Conservation (phyloP, 2,113 vertebrate species). For the Pituophis catenifer region DNA sequence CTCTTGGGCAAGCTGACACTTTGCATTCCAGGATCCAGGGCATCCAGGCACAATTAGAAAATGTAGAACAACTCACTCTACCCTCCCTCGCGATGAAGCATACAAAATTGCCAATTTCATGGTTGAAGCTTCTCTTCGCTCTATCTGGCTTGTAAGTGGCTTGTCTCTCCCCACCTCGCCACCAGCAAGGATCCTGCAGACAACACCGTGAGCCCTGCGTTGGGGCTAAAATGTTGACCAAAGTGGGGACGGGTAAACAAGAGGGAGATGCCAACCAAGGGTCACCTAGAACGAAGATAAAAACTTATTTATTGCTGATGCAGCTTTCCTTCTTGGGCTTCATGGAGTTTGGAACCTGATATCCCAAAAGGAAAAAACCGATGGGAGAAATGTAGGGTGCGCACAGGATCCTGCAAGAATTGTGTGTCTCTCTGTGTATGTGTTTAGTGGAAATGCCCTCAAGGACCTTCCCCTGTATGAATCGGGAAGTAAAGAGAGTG, state of each 20-base stretch:
- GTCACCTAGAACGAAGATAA: neutral
- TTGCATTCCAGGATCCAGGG: neutral
- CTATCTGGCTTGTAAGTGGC: neutral
- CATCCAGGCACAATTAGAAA: neutral
- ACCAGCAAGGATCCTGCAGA: accelerated
- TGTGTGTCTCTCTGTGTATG: neutral
- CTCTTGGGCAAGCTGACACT: neutral
- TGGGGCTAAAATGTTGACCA: neutral
- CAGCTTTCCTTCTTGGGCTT: neutral
- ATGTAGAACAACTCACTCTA: slow-evolving; percentile 26
- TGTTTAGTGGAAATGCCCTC: neutral
- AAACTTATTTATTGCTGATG: neutral
- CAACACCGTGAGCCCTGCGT: neutral
- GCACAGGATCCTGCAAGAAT: neutral
- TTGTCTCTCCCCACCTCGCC: neutral
- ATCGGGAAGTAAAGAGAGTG: neutral
- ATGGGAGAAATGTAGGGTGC: neutral
- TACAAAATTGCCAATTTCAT: slow-evolving; percentile 45
- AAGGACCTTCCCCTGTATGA: neutral
- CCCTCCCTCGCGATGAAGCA: slow-evolving; percentile 14
- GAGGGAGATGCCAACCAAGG: neutral
- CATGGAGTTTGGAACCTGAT: neutral
- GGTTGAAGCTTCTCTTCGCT: slow-evolving; percentile 33
- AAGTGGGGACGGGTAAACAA: slow-evolving; percentile 19
- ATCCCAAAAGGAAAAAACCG: neutral